Base-by-base conservation (phyloP, 2,888 invertebrate species). In the Gastracanthus pulcherrimus region DNA sequence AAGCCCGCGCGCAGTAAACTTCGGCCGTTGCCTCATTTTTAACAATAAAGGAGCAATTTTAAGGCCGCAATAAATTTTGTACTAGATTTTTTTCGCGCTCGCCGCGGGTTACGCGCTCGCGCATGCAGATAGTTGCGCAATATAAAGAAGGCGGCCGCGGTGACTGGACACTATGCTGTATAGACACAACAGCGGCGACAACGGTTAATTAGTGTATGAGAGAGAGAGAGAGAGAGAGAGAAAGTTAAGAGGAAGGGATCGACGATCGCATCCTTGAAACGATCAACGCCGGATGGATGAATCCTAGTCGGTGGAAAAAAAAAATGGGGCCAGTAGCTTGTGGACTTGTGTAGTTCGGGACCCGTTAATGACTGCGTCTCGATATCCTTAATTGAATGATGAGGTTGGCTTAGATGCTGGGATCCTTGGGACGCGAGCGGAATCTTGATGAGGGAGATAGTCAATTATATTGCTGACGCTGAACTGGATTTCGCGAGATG, bases 31-130 rank as follows among this genome's bases (percentile, higher is more conserved):
- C 78, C 64, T 71, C 78, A 78, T 78, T 78, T 62, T 78, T 71
- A 78, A 78, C 78, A 78, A 78, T 78, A 78, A 78, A 78, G 62
- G 34, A 19, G 62, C 62, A 62, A 69, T 76, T 76, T 76, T 76
- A 76, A 76, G 69, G 69, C 60, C 45, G 69, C 45, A 76, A 76
- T 76, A 78, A 78, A 78, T 78, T 64, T 78, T 78, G 78, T 66
- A 48, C 79, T 74, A 74, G 79, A 80, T 74, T 60, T 80, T 80
- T 80, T 74, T 45, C 45, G 11, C 6, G 5, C n/a, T n/a, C 58
- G 36, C 66, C 64, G 41, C 66, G 45, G 38, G 79, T 79, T 79
- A 74, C 74, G 60, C 55, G 62, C 36, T n/a, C 36, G 34, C 23
- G 36, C 64, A 58, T 41, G 51, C 69, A 34, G 71, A 58, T 41